A percentile compares a stretch with the other conserved stretches of the same genome.
phyloP scores from a whole-genome alignment of 2,113 vertebrate genomes.

The Grammomys dolichurus region DNA sequence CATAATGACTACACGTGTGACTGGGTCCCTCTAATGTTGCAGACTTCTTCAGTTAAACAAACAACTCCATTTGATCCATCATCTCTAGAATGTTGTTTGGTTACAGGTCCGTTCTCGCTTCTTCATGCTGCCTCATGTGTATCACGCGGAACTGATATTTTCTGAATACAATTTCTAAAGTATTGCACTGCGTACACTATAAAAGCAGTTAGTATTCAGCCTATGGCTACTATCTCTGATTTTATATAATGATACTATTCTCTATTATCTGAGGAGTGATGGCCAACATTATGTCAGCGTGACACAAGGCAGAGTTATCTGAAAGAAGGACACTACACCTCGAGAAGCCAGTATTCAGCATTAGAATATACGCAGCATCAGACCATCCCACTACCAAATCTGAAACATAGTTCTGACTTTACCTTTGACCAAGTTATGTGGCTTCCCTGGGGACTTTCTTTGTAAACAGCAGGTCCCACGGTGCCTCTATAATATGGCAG shows the following conservation, averaged over 20 bases:
- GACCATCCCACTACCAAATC: no score
- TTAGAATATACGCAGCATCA: no score
- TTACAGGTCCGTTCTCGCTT: not conserved
- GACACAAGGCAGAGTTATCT: no score
- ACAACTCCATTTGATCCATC: not conserved
- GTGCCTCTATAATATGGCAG: not conserved
- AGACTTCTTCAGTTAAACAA: not conserved
- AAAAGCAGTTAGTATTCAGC: not conserved
- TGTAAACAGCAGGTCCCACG: not conserved
- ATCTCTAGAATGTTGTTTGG: not conserved
- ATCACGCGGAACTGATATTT: not conserved
- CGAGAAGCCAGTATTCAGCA: no score
- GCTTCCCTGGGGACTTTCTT: not conserved
- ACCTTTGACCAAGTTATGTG: not conserved
- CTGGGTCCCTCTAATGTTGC: not conserved
- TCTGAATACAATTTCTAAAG: not conserved
- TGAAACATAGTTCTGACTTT: not conserved
- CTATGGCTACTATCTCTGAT: not conserved
- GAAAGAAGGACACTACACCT: no score
- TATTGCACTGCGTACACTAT: not conserved
- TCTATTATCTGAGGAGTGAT: not conserved
- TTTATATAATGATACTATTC: conserved; percentile 1
- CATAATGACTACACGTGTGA: not conserved
- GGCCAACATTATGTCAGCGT: no score
- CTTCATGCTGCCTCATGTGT: not conserved